phyloP scores from a whole-genome alignment of 2,113 vertebrate species.

The Ochotona curzoniae region DNA sequence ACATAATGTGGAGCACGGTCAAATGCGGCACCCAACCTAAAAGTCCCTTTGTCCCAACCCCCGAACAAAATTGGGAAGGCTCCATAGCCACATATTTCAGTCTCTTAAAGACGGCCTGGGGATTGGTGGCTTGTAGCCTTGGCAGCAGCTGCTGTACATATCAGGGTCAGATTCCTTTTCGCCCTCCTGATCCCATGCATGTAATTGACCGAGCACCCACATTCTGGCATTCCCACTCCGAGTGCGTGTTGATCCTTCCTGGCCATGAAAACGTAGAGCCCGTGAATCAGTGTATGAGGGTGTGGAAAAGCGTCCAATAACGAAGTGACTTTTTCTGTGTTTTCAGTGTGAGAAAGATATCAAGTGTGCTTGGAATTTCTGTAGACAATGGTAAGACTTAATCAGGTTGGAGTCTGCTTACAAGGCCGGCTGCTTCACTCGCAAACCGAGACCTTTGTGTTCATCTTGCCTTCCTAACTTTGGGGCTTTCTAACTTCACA shows the following conservation, averaged over 20 bases:
- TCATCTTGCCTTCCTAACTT: constrained; percentile 85
- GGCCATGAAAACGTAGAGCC: constrained; percentile 78
- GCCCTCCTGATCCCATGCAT: not conserved
- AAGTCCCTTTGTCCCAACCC: not conserved
- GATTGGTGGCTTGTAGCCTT: not conserved
- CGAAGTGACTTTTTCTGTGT: constrained; percentile 96
- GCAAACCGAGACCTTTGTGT: constrained; percentile 81
- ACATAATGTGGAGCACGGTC: constrained; percentile 82
- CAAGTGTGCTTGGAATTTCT: constrained; percentile 99
- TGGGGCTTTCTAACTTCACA: constrained; percentile 84
- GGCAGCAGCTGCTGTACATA: not conserved
- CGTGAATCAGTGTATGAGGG: constrained; percentile 82
- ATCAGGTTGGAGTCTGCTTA: constrained; percentile 90
- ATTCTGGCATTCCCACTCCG: constrained; percentile 81
- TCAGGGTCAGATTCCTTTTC: not conserved
- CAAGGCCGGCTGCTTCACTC: constrained; percentile 82
- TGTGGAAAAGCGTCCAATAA: constrained; percentile 90
- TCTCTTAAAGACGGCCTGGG: not conserved
- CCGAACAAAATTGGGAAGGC: not conserved
- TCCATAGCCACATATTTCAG: not conserved
- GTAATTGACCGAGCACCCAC: constrained; percentile 81
- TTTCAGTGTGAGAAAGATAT: constrained; percentile 99
- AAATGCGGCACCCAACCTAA: constrained; percentile 1
- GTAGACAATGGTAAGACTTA: constrained; percentile 99
- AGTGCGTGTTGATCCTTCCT: constrained; percentile 64